Evolutionary conservation across 2,113 vertebrate genomes (phyloP), one percentile per base, ranked within the genome.

Genomic region (Erythrolamprus reginae): DNA sequence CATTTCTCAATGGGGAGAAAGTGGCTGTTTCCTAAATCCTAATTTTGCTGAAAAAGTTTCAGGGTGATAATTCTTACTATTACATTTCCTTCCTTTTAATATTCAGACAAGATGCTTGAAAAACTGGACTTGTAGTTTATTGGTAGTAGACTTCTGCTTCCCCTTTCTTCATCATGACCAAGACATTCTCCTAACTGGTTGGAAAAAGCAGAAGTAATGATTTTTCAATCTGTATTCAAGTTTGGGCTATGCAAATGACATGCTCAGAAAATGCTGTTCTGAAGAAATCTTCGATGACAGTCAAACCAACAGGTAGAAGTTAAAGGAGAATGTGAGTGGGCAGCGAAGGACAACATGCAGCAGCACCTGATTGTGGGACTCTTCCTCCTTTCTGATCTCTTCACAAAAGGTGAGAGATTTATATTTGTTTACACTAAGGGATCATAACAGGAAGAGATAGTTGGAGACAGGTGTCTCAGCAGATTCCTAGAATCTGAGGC

Each of bases 191-290:
- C 1, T 26, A 58, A 83, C 23, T 61, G 77, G 47, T 3, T 4
- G 9, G 23, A 13, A 48, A 88, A 91, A 91, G 86, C 52, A 91
- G 90, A 91, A 91, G 77, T 77, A 23, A 33, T 21, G 38, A 2
- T 19, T 1, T 12, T 24, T 3, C 84, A 58, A 42, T 77, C 61
- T 87, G n/a, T 5, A 38, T n/a, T 23, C 77, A 53, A 48, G 5
- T 6, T 3, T 53, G 51, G 45, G 28, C 4, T 26, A n/a, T 87
- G 90, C 90, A 90, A 82, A 86, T n/a, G n/a, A 48, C 23, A 5
- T 12, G 15, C n/a, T n/a, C n/a, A 19, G 12, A 7, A 45, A 26
- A 13, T 8, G 7, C 0, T 48, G 50, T 55, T 42, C 28, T 1
- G 23, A 55, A 51, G 5, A 48, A 17, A 77, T 82, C 10, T 45